Evolutionary conservation across 2,797 vertebrate species (phyloP).

Genomic region (Enteromius fasciolatus): DNA sequence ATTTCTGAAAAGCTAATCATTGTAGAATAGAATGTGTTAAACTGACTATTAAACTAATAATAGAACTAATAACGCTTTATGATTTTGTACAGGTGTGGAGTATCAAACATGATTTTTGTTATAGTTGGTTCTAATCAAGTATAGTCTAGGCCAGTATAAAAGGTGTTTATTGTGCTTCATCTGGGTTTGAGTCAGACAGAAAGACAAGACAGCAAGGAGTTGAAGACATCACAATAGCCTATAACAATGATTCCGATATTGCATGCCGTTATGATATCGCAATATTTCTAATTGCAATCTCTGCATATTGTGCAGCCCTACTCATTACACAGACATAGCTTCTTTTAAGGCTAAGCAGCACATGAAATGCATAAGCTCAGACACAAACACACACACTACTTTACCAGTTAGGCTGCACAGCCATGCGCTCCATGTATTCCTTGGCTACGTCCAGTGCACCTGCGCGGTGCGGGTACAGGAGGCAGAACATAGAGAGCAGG

Average conservation of each 20-base stretch:
- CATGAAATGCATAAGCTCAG: slow-evolving; percentile 76
- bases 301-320: background rate
- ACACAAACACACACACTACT: slow-evolving; percentile 70
- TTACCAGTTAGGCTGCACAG: slow-evolving; percentile 99
- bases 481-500: slow-evolving; percentile 92
- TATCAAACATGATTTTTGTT: background rate
- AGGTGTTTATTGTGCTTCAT: background rate
- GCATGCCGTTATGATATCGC: background rate
- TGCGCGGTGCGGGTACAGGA: slow-evolving; percentile 91
- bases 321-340: background rate
- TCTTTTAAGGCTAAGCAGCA: slow-evolving; percentile 20
- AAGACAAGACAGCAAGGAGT: background rate
- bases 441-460: slow-evolving; percentile 88
- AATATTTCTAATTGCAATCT: background rate
- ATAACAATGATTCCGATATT: background rate
- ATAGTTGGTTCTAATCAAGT: background rate
- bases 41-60: background rate
- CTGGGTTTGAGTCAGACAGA: background rate
- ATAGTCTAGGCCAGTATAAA: background rate
- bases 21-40: background rate
- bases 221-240: background rate
- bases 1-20: background rate
- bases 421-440: slow-evolving; percentile 99
- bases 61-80: background rate
- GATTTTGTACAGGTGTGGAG: background rate